These are phyloP conservation scores for Agriopis marginaria DNA, from an alignment of 2,888 invertebrate genomes.

Conservation along the genomic window DNA sequence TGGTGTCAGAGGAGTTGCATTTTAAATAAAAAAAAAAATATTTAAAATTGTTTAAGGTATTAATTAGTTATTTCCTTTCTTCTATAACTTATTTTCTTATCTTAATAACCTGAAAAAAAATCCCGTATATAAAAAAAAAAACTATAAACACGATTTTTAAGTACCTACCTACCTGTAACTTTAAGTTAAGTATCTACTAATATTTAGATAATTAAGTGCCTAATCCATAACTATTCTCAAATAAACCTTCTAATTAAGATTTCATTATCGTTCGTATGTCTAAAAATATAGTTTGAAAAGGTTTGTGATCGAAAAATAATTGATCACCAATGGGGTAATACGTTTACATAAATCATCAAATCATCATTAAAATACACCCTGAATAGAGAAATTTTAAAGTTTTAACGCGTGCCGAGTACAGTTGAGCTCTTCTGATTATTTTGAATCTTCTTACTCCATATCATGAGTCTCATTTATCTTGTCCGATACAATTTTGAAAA, in stretches of 20 bases:
- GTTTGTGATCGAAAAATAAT: constrained; percentile 17
- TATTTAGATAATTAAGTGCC: constrained; percentile 1
- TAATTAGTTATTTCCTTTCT: background rate
- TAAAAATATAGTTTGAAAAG: background rate
- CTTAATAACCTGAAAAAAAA: too few species aligned
- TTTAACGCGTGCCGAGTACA: constrained; percentile 9
- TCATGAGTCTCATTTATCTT: background rate
- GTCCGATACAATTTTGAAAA: background rate
- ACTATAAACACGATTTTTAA: background rate
- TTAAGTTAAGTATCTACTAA: background rate
- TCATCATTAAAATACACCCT: constrained; percentile 11
- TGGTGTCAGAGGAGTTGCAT: too few species aligned
- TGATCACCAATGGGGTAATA: constrained; percentile 6
- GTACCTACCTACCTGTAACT: background rate
- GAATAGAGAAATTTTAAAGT: background rate
- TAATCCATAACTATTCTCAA: constrained; percentile 1
- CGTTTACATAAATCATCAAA: constrained; percentile 6
- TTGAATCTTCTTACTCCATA: background rate
- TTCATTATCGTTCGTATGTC: background rate
- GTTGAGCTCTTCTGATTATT: constrained; percentile 11
- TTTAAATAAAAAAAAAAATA: too few species aligned
- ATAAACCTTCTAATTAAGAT: background rate
- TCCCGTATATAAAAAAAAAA: too few species aligned
- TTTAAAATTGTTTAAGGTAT: too few species aligned
- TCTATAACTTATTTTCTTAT: background rate